These are phyloP conservation scores for Solenodon paradoxus DNA, from an alignment of 2,113 vertebrate species.

Conservation along the genomic window DNA sequence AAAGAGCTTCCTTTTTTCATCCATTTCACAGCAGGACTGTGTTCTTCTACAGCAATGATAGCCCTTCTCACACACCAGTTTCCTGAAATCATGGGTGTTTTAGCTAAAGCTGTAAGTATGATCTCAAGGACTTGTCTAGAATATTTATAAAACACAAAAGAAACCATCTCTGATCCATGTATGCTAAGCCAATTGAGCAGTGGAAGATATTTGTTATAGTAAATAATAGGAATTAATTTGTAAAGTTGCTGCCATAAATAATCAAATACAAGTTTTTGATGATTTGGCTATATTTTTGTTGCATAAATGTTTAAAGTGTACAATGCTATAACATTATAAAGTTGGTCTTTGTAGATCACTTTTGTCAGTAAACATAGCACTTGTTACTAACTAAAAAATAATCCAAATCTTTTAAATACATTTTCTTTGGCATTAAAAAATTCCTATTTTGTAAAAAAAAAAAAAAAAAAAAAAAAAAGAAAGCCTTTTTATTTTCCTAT, in stretches of 20 bases:
- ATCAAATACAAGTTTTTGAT: constrained; percentile 50
- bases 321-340: constrained; percentile 45
- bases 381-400: constrained; percentile 54
- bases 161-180: constrained; percentile 32
- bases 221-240: constrained; percentile 45
- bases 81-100: constrained; percentile 97
- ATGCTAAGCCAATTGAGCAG: neutral
- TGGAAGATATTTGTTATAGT: constrained; percentile 13
- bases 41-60: constrained; percentile 98
- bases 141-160: constrained; percentile 24
- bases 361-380: constrained; percentile 26
- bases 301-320: constrained; percentile 58
- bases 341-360: constrained; percentile 44
- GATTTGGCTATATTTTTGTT: constrained; percentile 60
- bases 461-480: too few species aligned
- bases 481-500: constrained; percentile 34
- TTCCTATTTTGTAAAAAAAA: constrained; percentile 47
- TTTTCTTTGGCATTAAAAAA: constrained; percentile 51
- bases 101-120: constrained; percentile 95
- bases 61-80: constrained; percentile 99
- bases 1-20: constrained; percentile 99
- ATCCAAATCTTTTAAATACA: neutral
- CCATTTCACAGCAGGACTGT: constrained; percentile 98
- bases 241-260: constrained; percentile 54
- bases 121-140: constrained; percentile 62